Percentiles rank a stretch among this genome's conserved stretches.
Evolutionary conservation across 1,140 invertebrate genomes (phyloP).

Genomic region (Euwallacea fornicatus): DNA sequence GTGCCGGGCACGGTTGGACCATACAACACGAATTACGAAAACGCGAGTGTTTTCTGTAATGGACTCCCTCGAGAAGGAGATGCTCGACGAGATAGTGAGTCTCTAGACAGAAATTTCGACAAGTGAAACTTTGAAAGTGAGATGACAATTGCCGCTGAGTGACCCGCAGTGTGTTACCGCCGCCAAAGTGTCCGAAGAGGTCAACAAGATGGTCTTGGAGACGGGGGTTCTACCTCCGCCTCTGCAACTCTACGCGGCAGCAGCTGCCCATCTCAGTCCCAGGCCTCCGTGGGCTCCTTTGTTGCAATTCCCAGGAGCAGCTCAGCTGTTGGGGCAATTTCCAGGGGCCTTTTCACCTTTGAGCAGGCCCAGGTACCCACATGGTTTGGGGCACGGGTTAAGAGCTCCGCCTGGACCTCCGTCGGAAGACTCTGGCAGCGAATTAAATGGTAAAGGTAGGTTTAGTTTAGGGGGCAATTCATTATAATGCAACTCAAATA

Average conservation of each 20-base stretch:
- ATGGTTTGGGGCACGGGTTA: constrained; percentile 44
- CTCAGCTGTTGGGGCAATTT: constrained; percentile 51
- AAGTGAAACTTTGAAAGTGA: constrained; percentile 27
- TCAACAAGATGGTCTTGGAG: constrained; percentile 51
- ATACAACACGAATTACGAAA: background rate
- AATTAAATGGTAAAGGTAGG: constrained; percentile 53
- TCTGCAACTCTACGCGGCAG: constrained; percentile 52
- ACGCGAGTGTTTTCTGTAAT: constrained; percentile 28
- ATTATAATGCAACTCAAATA: background rate
- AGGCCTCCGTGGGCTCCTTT: constrained; percentile 53
- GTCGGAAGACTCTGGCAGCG: constrained; percentile 53
- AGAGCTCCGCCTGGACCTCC: constrained; percentile 51
- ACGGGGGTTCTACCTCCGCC: constrained; percentile 53
- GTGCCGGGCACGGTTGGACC: too few species aligned
- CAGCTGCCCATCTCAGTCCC: constrained; percentile 49
- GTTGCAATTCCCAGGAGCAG: constrained; percentile 51
- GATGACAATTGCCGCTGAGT: constrained; percentile 17
- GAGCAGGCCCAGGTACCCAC: constrained; percentile 49
- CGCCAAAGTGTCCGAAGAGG: constrained; percentile 40
- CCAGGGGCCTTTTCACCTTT: constrained; percentile 50
- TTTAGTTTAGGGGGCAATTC: constrained; percentile 2
- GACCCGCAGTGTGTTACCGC: constrained; percentile 16
- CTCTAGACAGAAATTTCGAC: background rate
- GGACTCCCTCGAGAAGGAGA: background rate
- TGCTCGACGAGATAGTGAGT: constrained; percentile 7